Evolutionary conservation across 2,797 vertebrate species (phyloP), one percentile per base, ranked within the genome.

Genomic region (Taenioides sp.): DNA sequence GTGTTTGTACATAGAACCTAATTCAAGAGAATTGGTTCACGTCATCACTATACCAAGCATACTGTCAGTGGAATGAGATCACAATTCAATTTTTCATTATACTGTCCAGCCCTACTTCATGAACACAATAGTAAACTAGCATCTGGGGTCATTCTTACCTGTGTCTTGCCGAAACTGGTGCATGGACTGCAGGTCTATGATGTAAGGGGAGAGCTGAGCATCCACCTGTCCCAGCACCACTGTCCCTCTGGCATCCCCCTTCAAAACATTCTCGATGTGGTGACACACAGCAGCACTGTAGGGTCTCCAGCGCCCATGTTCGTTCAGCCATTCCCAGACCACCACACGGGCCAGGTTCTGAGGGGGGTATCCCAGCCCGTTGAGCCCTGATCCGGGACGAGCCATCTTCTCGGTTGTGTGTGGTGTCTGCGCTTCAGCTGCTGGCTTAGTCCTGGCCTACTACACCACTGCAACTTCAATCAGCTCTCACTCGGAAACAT

Each of bases 241-340:
- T 0, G 95, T 95, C 17, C 97, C 97, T 0, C 97, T 88, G 64
- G 95, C 93, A 0, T 97, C 96, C 65, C 96, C 96, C 86, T 98
- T 97, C 80, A 98, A 91, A 40, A 96, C 94, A 0, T 95, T 97
- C 93, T 98, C 97, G 2, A 99, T 96, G 85, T 99, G 97, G 89
- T 98, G 97, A 86, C 96, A 97, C 47, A 97, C 96, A 0, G 96
- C 93, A 0, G 97, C 97, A 0, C 93, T 95, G 93, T 98, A 98
- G 27, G 97, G 97, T 81, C 97, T 84, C 97, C 97, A 99, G 78
- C 96, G 96, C 65, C 95, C 95, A 7, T 99, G 96, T 73, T 99
- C 97, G 0, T 97, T 98, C 91, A 98, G 76, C 97, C 97, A 99
- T 86, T 99, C 97, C 97, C 97, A 99, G 73, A 99, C 97, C 88